These are phyloP conservation scores for Ichneumoninae sp. DNA, from an alignment of 2,888 invertebrate species.

Conservation along the genomic window DNA sequence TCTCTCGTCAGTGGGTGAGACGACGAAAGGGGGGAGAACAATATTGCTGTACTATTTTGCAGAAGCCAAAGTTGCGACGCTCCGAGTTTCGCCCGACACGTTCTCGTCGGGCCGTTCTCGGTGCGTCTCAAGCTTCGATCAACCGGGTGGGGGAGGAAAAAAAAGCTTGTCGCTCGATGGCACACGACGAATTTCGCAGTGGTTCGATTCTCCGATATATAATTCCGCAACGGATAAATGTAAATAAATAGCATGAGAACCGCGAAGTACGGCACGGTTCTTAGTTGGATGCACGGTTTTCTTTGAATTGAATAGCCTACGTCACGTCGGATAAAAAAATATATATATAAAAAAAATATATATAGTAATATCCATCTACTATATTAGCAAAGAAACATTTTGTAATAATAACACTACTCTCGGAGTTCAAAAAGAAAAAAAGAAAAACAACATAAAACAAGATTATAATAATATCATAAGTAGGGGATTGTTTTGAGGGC, in stretches of 20 bases:
- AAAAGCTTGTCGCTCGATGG: conserved; percentile 4
- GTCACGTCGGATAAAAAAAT: conserved; percentile 29
- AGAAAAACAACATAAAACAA: background rate
- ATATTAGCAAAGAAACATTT: conserved; percentile 53
- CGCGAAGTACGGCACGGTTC: conserved; percentile 38
- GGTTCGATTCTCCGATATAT: conserved; percentile 44
- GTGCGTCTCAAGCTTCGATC: conserved; percentile 24
- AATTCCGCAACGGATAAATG: conserved; percentile 51
- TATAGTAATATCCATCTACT: conserved; percentile 18
- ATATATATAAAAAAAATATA: conserved; percentile 23
- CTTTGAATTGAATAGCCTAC: conserved; percentile 45
- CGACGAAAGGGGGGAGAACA: conserved; percentile 12
- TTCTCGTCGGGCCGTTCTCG: conserved; percentile 31
- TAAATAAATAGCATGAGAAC: conserved; percentile 62
- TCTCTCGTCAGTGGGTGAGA: conserved; percentile 27
- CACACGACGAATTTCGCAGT: conserved; percentile 22
- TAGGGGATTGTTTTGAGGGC: conserved; percentile 51
- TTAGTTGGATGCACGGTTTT: conserved; percentile 57
- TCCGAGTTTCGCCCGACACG: conserved; percentile 15
- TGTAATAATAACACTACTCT: conserved; percentile 50
- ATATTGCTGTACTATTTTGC: conserved; percentile 30
- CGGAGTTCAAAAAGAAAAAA: conserved; percentile 37
- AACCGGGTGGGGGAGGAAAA: background rate
- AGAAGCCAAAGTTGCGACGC: conserved; percentile 43
- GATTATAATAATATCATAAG: conserved; percentile 40